Base-by-base conservation (phyloP, 1,140 invertebrate genomes). In the Drosophila pachea region DNA sequence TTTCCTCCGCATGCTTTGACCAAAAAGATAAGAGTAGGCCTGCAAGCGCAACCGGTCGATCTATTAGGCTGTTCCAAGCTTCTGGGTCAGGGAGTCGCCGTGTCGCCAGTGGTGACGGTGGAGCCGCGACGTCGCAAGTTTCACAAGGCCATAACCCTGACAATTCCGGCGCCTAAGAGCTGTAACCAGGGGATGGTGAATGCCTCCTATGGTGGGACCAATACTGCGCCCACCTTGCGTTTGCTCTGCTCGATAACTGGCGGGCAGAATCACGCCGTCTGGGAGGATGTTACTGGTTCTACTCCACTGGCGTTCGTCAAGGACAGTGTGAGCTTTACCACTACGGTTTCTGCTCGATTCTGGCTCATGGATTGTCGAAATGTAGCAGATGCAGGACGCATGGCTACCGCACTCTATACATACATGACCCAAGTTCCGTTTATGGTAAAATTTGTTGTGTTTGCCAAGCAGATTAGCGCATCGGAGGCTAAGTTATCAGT, bases 301-400 rank as follows among this genome's bases (percentile, higher is more conserved):
- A 99, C 98, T 4, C 97, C 98, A 1, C 91, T 99, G 38, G 97
- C 97, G 0, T 99, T 99, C 89, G 96, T 98, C 74, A 99, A 99
- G 78, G 97, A 99, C 88, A 98, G 97, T 88, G 97, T 99, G 0
- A 99, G 97, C 11, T 99, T 99, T 90, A 99, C 98, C 0, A 99
- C 99, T 0, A 99, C 98, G 4, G 98, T 99, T 0, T 99, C 98
- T 2, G 99, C 98, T n/a, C 92, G 98, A 82, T 99, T 99, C 91
- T 99, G 98, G 98, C 91, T 99, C 29, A 99, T 99, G 93, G 99
- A 99, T 90, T 99, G 98, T 87, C 93, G 98, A 78, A 98, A 99
- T 89, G 94, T 98, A 14, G 93, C 94, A 53, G 98, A 99, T 88
- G 97, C 98, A 5, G 96, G 97, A n/a, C 96, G 98, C 91, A 99